Base-by-base conservation (phyloP, 2,113 vertebrate species). In the Neodontobutis hainanensis region DNA sequence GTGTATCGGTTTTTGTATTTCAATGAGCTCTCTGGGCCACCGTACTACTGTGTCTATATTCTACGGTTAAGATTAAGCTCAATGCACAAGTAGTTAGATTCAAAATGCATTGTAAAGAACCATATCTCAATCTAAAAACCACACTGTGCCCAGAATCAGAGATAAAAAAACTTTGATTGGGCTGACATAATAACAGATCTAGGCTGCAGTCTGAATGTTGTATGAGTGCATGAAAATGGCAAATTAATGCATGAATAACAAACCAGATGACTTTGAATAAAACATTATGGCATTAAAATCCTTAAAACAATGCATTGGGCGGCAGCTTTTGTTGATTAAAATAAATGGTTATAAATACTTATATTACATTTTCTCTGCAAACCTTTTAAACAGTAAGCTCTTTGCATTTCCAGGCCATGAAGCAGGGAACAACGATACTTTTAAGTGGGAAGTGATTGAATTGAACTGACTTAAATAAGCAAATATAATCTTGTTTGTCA, bases 401-500 rank as follows among this genome's bases (percentile, higher is more conserved):
- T 8, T 2, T 55, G 32, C 52, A 14, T 36, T 55, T 11, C 49
- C 19, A 34, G 27, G 34, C 49, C 3, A 27, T 19, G 49, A 11
- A 34, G 11, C 14, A 1, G 50, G 10, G 11, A 52, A 12, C 15
- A 19, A 40, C 8, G 3, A 4, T 19, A 50, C 2, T 50, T n/a
- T 36, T 27, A 27, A 27, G 3, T 27, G 19, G 19, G 35, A 38
- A 36, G 35, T 55, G 52, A 55, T 38, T 38, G 32, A 38, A 55
- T 55, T 15, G 14, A 55, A 38, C 32, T 55, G 52, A 55, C 52
- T 55, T 38, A 55, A 55, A n/a, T 38, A 55, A 14, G 34, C 12
- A 8, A 12, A 34, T 14, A 34, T 36, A 55, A 55, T 55, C 52
- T n/a, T 14, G 14, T 55, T 36, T 55, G 52, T 32, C 34, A 55